Evolutionary conservation across 2,113 vertebrate genomes (phyloP), one percentile per base, ranked within the genome.

Genomic region (Takifugu flavidus): DNA sequence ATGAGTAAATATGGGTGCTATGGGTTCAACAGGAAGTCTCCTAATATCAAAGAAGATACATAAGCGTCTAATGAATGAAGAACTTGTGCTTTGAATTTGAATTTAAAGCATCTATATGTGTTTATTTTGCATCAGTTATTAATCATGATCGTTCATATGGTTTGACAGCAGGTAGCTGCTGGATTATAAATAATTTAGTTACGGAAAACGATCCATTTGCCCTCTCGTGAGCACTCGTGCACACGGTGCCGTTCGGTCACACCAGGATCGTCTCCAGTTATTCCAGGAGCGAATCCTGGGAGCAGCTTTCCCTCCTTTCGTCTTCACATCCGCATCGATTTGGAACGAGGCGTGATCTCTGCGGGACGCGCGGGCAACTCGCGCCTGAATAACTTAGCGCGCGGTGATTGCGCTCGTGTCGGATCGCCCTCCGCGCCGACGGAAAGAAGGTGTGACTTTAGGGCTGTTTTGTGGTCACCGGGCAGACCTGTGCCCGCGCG

Each of bases 151-250:
- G 3, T 39, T 10, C 34, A 39, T 10, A 11, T 25, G 47, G n/a
- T 49, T n/a, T 11, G 43, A 39, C 25, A 58, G 27, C 47, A 56
- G 13, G 59, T 65, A 68, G 67, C 51, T 70, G 53, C 11, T 1
- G 26, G 10, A 15, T 27, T 45, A 72, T 86, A 25, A 83, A 88
- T 88, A 79, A 86, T 85, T 79, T 12, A 82, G 65, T 52, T 58
- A 20, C 50, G 78, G 66, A 77, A 80, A 79, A 67, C 55, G 75
- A 83, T 75, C 70, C 61, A 59, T 86, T 77, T 80, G 72, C 62
- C 56, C 50, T 56, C 53, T 59, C 58, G 69, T 43, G 49, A 55
- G 51, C 28, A 26, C 25, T 54, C 55, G 78, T 72, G 77, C 78
- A 79, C 81, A 73, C 74, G 82, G 60, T 79, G 63, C 78, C 66